Base-by-base conservation (phyloP, 1,140 invertebrate species). In the Apocrypta bakeri region DNA sequence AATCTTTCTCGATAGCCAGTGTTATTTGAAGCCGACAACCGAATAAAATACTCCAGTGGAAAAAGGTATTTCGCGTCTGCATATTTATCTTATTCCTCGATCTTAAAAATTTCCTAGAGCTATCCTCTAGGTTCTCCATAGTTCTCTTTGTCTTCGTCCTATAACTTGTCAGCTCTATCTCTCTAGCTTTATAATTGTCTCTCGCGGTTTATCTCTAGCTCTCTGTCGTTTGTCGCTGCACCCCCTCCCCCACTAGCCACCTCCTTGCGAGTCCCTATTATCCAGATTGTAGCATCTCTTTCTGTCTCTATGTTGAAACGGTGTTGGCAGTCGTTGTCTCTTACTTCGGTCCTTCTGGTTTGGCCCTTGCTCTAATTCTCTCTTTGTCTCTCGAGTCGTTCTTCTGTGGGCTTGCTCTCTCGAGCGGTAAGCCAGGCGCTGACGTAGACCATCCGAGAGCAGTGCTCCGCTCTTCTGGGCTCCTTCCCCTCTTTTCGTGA, bases 401-500 rank as follows among this genome's bases (percentile, higher is more conserved):
- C 64, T 9, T 66, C 64, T 25, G 64, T 25, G 27, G 24, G 64
- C 27, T 66, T 29, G 24, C 64, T 66, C 64, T 56, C 48, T 56
- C 48, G 48, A 56, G 48, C 48, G 48, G 48, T 17, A 56, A 56
- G 48, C 48, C 48, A 56, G 21, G 48, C 48, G 48, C 48, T 56
- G 48, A 56, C 48, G 48, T 21, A 56, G 21, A 21, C 48, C 48
- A 56, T 56, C 48, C 48, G 48, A 56, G 48, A 56, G 21, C 48
- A 56, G 48, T n/a, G 48, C 48, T 56, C 48, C 21, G 48, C 48
- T 56, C 48, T 56, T 66, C 64, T 25, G 27, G 21, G 64, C 64
- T 66, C 27, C 64, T 66, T 66, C 64, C 64, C 64, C 64, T 66
- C 64, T 25, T 66, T 66, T 66, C 64, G 64, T 29, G 27, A 66